A percentile compares a stretch with the other conserved stretches of the same genome.
Conservation (phyloP, 2,113 vertebrate genomes). For the Probosciger aterrimus region DNA sequence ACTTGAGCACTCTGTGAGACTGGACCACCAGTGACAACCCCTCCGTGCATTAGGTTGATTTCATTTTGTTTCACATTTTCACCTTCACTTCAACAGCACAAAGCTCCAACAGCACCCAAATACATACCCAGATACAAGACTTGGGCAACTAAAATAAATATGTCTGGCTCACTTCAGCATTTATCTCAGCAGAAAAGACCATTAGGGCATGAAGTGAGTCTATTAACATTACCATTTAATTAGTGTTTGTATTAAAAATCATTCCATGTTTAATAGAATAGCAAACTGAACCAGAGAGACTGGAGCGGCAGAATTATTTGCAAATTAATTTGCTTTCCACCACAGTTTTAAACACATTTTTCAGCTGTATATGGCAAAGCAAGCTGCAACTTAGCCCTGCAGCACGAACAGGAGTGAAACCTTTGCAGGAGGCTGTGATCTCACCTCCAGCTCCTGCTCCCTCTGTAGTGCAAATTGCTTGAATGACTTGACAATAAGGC, state of each 20-base stretch:
- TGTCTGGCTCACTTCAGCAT: not conserved
- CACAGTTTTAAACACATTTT: not conserved
- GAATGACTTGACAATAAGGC: constrained; percentile 97
- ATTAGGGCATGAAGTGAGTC: not conserved
- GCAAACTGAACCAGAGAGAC: not conserved
- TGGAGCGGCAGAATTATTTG: not conserved
- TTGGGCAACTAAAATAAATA: not conserved
- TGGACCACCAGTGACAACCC: not conserved
- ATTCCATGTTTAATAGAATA: not conserved
- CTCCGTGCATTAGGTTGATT: not conserved
- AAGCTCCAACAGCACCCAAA: not conserved
- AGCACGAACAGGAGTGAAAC: not conserved
- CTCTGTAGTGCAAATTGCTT: constrained; percentile 97
- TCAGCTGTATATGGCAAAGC: not conserved
- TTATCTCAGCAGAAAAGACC: not conserved
- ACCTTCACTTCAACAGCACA: not conserved
- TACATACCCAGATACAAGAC: not conserved
- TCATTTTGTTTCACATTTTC: not conserved
- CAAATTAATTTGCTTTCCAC: not conserved
- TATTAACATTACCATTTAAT: constrained; percentile 23
- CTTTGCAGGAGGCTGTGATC: not conserved
- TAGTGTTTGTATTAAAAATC: not conserved
- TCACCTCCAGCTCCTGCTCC: constrained; percentile 97
- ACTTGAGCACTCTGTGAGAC: not conserved
- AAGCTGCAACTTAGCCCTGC: not conserved